phyloP scores from a whole-genome alignment of 2,113 vertebrate species.

The Oreochromis tanganicae region DNA sequence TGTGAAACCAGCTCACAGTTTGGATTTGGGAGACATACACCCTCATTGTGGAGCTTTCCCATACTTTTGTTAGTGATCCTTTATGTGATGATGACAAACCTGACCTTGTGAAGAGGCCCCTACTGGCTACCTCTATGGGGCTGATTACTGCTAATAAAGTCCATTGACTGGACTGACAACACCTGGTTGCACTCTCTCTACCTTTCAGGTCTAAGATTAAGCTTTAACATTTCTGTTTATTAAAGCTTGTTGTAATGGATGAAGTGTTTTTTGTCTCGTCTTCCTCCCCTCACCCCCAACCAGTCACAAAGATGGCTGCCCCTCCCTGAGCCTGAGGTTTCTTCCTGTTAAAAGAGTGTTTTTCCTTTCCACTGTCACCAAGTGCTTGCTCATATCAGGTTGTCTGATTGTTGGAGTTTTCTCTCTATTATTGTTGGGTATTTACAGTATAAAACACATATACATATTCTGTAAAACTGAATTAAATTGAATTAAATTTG shows the following conservation, averaged over 20 bases:
- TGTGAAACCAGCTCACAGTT: not conserved
- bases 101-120: not conserved
- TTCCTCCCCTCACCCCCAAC: not conserved
- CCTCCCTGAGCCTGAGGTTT: not conserved
- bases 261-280: not conserved
- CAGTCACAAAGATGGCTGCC: not conserved
- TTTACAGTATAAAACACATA: not conserved
- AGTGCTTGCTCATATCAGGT: not conserved
- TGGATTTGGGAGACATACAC: not conserved
- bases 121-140: not conserved
- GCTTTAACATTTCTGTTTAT: not conserved
- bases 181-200: not conserved
- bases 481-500: not conserved
- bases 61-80: not conserved
- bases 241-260: not conserved
- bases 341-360: not conserved
- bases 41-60: not conserved
- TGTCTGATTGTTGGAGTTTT: not conserved
- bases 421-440: not conserved
- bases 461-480: not conserved
- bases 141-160: not conserved
- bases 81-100: not conserved
- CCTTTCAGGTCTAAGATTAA: not conserved
- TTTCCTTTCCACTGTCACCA: not conserved
- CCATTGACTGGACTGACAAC: not conserved